Percentiles rank a stretch among this genome's conserved stretches.
phyloP scores from a whole-genome alignment of 2,888 invertebrate species.

The Nemotelus nigrinus region DNA sequence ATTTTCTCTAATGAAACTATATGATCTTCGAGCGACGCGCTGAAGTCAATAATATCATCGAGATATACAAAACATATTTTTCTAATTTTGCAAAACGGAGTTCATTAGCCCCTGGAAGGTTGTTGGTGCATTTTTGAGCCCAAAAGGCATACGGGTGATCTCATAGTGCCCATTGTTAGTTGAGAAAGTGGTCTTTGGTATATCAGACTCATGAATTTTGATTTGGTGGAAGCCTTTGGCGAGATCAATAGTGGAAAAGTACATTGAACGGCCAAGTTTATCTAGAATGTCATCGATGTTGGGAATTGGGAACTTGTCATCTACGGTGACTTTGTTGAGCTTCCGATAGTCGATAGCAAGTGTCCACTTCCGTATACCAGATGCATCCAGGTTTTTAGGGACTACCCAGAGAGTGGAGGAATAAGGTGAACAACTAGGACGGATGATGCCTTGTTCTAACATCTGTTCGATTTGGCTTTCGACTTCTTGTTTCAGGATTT shows the following conservation, averaged over 20 bases:
- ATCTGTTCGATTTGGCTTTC: conserved; percentile 51
- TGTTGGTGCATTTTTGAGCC: conserved; percentile 60
- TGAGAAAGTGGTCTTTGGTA: conserved; percentile 56
- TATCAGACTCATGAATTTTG: conserved; percentile 43
- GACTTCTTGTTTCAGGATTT: conserved; percentile 40
- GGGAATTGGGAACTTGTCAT: conserved; percentile 33
- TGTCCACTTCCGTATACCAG: conserved; percentile 22
- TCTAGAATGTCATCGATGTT: conserved; percentile 11
- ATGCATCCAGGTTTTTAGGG: conserved; percentile 52
- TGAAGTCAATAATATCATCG: conserved; percentile 39
- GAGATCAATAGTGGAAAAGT: conserved; percentile 23
- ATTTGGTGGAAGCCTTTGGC: conserved; percentile 41
- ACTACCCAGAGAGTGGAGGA: conserved; percentile 53
- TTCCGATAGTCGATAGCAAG: not conserved
- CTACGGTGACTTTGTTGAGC: conserved; percentile 6
- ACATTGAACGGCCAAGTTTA: conserved; percentile 15
- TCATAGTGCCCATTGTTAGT: conserved; percentile 53
- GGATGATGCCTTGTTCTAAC: conserved; percentile 52
- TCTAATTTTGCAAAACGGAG: conserved; percentile 48
- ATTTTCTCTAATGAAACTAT: conserved; percentile 50
- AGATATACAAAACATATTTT: conserved; percentile 50
- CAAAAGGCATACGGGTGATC: conserved; percentile 58
- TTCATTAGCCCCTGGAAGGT: conserved; percentile 52
- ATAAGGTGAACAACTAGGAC: conserved; percentile 52
- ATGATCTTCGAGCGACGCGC: conserved; percentile 54